Percentiles rank a stretch among this genome's conserved stretches.
Evolutionary conservation across 2,888 invertebrate genomes (phyloP).

Genomic region (Bellardia pandia): DNA sequence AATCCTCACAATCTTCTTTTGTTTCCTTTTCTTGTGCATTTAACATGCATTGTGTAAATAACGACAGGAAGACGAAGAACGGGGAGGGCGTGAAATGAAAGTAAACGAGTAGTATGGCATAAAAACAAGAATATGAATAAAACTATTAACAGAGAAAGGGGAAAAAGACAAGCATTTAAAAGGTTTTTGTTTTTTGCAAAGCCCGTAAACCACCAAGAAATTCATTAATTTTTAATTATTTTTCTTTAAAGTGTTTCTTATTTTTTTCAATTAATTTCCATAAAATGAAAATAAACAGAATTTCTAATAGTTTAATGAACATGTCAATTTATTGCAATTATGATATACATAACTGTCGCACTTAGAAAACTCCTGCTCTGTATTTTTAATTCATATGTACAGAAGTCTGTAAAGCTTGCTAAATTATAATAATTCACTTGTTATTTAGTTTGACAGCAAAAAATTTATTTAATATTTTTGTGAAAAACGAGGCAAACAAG

Average conservation of each 20-base stretch:
- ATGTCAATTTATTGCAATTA: background rate
- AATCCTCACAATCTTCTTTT: slow-evolving; percentile 64
- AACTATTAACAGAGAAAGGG: slow-evolving; percentile 1
- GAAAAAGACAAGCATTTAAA: slow-evolving; percentile 18
- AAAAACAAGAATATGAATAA: slow-evolving; percentile 12
- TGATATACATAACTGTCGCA: background rate
- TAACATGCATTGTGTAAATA: slow-evolving; percentile 52
- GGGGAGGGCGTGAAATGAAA: background rate
- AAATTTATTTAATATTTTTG: slow-evolving; percentile 66
- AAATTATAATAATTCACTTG: slow-evolving; percentile 67
- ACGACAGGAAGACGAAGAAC: slow-evolving; percentile 28
- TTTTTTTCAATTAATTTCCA: background rate
- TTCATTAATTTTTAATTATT: slow-evolving; percentile 59
- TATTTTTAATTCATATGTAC: background rate
- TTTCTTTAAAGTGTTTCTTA: slow-evolving; percentile 5
- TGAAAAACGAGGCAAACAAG: background rate
- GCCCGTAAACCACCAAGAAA: slow-evolving; percentile 17
- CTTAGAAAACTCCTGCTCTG: background rate
- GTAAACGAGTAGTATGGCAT: background rate
- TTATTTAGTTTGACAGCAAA: slow-evolving; percentile 67
- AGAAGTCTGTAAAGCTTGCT: background rate
- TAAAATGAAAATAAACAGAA: background rate
- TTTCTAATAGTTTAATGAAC: slow-evolving; percentile 16
- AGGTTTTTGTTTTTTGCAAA: background rate
- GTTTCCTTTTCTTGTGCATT: slow-evolving; percentile 57